A percentile compares a stretch with the other conserved stretches of the same genome.
phyloP scores from a whole-genome alignment of 64 coral and sea anemone genomes.

The Montipora efflorescens region DNA sequence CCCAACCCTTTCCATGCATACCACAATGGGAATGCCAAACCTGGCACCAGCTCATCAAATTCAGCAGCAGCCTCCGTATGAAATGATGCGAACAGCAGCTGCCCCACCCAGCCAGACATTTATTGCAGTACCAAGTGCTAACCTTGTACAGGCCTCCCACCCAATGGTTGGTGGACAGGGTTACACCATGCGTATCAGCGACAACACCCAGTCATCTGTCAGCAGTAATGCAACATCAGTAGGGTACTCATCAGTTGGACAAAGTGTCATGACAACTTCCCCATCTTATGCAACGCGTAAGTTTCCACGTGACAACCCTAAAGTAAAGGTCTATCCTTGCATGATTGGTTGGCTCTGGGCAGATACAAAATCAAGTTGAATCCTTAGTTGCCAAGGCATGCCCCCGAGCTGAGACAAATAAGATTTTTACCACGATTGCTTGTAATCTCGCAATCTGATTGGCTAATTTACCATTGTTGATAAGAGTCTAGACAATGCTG shows the following conservation, averaged over 20 bases:
- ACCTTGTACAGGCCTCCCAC: conserved; percentile 13
- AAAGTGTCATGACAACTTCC: conserved; percentile 31
- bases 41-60: conserved; percentile 55
- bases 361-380: too few species aligned
- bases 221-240: neutral
- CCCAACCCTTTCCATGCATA: conserved; percentile 53
- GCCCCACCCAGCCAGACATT: conserved; percentile 61
- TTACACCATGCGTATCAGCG: conserved; percentile 35
- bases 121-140: conserved; percentile 63
- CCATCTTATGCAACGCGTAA: conserved; percentile 33
- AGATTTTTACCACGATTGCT: too few species aligned
- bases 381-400: too few species aligned
- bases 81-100: conserved; percentile 59
- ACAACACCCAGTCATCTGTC: neutral
- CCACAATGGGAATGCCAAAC: conserved; percentile 72
- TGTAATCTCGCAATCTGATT: too few species aligned
- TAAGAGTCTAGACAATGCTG: too few species aligned
- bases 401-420: too few species aligned
- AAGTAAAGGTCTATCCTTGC: too few species aligned
- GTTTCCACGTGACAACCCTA: neutral
- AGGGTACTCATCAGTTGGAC: conserved; percentile 22
- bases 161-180: conserved; percentile 35
- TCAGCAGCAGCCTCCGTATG: conserved; percentile 68
- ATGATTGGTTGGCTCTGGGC: too few species aligned
- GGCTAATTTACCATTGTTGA: too few species aligned